phyloP scores from a whole-genome alignment of 2,888 invertebrate genomes.

The Latrodectus elegans region DNA sequence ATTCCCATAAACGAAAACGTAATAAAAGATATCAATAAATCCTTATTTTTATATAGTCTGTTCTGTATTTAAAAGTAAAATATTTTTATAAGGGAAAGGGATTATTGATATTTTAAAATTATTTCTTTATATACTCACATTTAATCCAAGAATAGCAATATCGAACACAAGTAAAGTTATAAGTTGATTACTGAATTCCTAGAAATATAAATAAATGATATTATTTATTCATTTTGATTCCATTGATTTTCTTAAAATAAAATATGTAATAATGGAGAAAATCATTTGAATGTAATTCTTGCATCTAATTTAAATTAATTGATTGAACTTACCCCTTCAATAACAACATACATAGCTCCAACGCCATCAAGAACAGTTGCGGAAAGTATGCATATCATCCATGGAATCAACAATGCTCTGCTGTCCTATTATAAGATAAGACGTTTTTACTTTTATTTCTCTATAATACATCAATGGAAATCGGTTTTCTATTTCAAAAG shows the following conservation, averaged over 20 bases:
- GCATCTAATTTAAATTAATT: too few relatives aligned
- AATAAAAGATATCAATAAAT: too few relatives aligned
- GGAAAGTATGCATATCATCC: background rate
- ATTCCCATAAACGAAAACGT: too few relatives aligned
- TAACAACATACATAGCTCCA: background rate
- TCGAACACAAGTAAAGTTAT: background rate
- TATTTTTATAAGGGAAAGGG: too few relatives aligned
- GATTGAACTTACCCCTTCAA: background rate
- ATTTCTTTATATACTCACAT: background rate
- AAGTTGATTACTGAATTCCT: background rate
- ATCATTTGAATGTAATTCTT: too few relatives aligned
- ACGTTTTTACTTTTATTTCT: too few relatives aligned
- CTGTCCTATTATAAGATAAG: background rate
- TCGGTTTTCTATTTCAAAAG: too few relatives aligned
- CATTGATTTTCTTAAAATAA: background rate
- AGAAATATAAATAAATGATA: background rate
- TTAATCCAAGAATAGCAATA: slow-evolving; percentile 2
- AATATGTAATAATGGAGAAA: too few relatives aligned
- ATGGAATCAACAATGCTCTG: background rate
- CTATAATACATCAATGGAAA: too few relatives aligned
- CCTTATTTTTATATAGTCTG: too few relatives aligned
- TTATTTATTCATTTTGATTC: background rate
- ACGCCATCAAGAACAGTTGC: background rate
- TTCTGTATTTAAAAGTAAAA: too few relatives aligned
- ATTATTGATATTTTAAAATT: background rate